Percentiles rank a stretch among this genome's conserved stretches.
Evolutionary conservation across 2,797 vertebrate species (phyloP).

Genomic region (Enteromius viviparus): DNA sequence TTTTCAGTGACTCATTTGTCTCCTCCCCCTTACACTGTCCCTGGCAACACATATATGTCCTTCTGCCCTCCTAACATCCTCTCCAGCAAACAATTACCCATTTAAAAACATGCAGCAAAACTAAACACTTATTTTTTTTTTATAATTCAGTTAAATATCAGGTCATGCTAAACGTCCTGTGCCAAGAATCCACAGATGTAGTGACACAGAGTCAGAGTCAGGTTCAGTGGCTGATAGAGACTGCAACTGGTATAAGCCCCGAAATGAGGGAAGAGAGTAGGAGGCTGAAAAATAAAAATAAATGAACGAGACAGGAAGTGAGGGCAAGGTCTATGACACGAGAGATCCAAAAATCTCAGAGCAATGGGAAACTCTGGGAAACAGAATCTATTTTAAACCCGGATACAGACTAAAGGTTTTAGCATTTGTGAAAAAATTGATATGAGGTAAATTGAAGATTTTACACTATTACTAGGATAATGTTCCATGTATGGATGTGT

Average conservation of each 20-base stretch:
- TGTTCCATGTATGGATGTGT: too few species aligned
- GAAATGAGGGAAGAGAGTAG: not conserved
- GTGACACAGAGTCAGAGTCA: not conserved
- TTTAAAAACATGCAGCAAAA: not conserved
- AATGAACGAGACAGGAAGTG: not conserved
- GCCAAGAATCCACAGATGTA: conserved; percentile 35
- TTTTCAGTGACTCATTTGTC: not conserved
- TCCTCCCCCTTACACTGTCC: not conserved
- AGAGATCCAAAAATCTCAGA: not conserved
- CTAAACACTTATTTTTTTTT: not conserved
- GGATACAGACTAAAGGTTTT: not conserved
- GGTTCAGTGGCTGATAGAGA: not conserved
- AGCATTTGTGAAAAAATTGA: not conserved
- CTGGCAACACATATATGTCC: not conserved
- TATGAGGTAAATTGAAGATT: not conserved
- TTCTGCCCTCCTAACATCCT: not conserved
- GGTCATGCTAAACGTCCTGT: conserved; percentile 41
- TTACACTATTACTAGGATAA: not conserved
- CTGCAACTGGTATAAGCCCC: not conserved
- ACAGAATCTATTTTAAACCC: not conserved
- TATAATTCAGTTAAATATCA: conserved; percentile 38
- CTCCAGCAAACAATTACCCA: conserved; percentile 14
- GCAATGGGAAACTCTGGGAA: not conserved
- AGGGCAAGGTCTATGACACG: not conserved
- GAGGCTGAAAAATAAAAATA: not conserved